phyloP scores from a whole-genome alignment of 2,888 invertebrate genomes.

The Drosophila austrosaltans region DNA sequence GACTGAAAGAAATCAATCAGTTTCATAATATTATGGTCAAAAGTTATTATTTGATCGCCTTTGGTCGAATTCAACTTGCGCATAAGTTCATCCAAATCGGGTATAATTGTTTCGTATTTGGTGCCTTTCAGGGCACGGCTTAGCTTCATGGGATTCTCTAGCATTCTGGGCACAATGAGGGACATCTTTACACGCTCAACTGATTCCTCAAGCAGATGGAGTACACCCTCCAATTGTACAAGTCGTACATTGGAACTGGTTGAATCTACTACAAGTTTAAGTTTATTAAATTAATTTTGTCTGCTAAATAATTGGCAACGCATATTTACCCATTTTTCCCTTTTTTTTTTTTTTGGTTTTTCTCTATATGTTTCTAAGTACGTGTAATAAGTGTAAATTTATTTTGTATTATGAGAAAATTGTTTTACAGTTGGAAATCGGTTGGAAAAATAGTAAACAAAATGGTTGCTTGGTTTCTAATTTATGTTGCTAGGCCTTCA shows the following conservation, averaged over 20 bases:
- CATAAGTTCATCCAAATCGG: conserved; percentile 36
- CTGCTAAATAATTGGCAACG: background rate
- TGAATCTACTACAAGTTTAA: conserved; percentile 24
- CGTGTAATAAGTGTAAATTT: conserved; percentile 15
- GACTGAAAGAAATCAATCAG: conserved; percentile 55
- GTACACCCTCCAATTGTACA: conserved; percentile 50
- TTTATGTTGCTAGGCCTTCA: conserved; percentile 40
- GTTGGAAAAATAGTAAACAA: conserved; percentile 20
- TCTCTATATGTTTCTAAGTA: background rate
- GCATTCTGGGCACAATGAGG: conserved; percentile 54
- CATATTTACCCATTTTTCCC: conserved; percentile 27
- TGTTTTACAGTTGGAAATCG: conserved; percentile 2
- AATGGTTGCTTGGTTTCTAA: conserved; percentile 26
- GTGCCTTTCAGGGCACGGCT: conserved; percentile 24
- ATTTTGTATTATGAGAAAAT: conserved; percentile 20
- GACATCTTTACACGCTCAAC: conserved; percentile 50
- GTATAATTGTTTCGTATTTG: conserved; percentile 34
- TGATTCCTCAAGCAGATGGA: conserved; percentile 36
- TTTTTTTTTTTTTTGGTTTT: background rate
- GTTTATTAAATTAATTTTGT: background rate
- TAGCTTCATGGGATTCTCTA: conserved; percentile 33
- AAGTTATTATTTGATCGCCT: conserved; percentile 20
- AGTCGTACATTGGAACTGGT: conserved; percentile 21
- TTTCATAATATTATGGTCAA: conserved; percentile 43
- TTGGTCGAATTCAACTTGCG: conserved; percentile 27